Evolutionary conservation across 2,888 invertebrate species (phyloP), one percentile per base, ranked within the genome.

Genomic region (Malthinus flaveolus): DNA sequence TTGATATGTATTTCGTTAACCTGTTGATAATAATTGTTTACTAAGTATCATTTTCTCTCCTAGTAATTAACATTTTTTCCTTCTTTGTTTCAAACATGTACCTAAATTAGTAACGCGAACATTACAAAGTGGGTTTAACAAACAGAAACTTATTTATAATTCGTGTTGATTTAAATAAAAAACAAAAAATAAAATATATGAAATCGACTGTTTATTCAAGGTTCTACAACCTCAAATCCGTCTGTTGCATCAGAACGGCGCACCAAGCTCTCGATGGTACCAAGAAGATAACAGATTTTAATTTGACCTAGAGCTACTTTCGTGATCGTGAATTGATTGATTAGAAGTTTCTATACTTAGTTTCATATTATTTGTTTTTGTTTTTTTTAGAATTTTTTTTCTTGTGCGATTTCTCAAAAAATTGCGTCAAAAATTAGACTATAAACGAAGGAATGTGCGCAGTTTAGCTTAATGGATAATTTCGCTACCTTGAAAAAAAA

Each of bases 261-360:
- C 52, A 23, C 59, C 59, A 50, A 37, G 59, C 59, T 45, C 58
- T 32, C 32, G 32, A 48, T 58, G 58, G 58, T 58, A 58, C 58
- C 58, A 33, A 52, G 44, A 57, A 35, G 52, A 52, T 46, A 52
- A 36, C 39, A 44, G 49, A 53, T 53, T 58, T 58, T 49, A 49
- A 45, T 50, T 49, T 53, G 58, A 58, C 58, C 58, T 58, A 58
- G 58, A 58, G 58, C 58, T 32, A 58, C 58, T 58, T 58, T 58
- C 52, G 32, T 45, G 56, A 23, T 23, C 23, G 23, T 23, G 3
- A 23, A 23, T 36, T 44, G 34, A 49, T 35, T 7, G 32, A 33
- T 23, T 45, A 44, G 44, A 56, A 23, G 32, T 45, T 52, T 52
- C 45, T 44, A n/a, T 23, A 23, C 23, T 23, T 23, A 23, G 2